Base-by-base conservation (phyloP, 64 coral and sea anemone genomes). In the Exaiptasia diaphana region DNA sequence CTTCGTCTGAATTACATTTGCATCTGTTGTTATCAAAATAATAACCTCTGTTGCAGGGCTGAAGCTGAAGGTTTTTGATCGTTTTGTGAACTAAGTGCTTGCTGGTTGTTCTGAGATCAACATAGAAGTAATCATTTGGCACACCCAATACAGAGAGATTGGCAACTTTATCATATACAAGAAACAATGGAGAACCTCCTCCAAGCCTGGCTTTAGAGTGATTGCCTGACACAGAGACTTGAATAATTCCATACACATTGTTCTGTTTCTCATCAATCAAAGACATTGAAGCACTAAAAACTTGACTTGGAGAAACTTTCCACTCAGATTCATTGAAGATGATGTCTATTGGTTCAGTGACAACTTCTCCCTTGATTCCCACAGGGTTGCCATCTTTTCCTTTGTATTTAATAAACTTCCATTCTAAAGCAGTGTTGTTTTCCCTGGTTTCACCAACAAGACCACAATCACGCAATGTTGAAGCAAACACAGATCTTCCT, bases 291-390 rank as follows among this genome's bases (percentile, higher is more conserved):
- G 91, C 91, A 59, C 85, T 74, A 48, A 94, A 94, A 30, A 52
- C 21, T 37, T 94, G 79, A 35, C 85, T 78, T 5, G 91, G 91
- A 34, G 91, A 85, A 27, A 89, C 86, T 5, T 79, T 56, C 91
- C 91, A 94, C 42, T 94, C 74, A 8, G n/a, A 40, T 1, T 4
- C 11, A 14, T 73, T 65, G 10, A 49, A 74, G 2, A 1, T 41
- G 27, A 94, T 89, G 9, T 94, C 53, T 34, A 94, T 78, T 2
- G 91, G 62, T 57, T 94, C 91, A 13, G 91, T 94, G 0, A 63
- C 74, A 36, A 89, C 80, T 37, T 89, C 64, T 1, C 2, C 58
- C 31, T 32, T 39, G 27, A 86, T 29, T 14, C 43, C 73, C 17
- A 60, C 87, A 41, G 55, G 48, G 22, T 55, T 67, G 21, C 86